Evolutionary conservation across 2,113 vertebrate genomes (phyloP).

Genomic region (Eclectus roratus): DNA sequence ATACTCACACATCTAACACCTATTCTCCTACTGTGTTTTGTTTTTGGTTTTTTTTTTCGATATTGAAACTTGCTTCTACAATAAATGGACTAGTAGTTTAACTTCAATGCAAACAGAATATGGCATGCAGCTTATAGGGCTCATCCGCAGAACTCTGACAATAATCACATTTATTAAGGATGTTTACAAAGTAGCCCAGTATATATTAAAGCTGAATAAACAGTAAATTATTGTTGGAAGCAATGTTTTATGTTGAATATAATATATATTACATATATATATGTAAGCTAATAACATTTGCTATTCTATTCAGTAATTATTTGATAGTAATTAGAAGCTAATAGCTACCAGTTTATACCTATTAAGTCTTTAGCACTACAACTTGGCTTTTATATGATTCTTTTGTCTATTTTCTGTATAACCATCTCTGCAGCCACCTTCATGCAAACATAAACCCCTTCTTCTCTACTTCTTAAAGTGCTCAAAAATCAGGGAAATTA

Average conservation of each 20-base stretch:
- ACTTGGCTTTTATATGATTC: slow-evolving; percentile 38
- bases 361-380: slow-evolving; percentile 30
- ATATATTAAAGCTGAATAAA: slow-evolving; percentile 4
- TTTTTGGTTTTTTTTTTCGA: not conserved
- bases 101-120: not conserved
- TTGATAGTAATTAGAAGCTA: slow-evolving; percentile 60
- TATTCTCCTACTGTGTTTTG: not conserved
- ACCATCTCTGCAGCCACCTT: not conserved
- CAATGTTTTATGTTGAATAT: slow-evolving; percentile 56
- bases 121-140: fast-evolving
- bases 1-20: not conserved
- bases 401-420: slow-evolving; percentile 34
- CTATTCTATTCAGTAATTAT: slow-evolving; percentile 65
- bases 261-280: slow-evolving; percentile 35
- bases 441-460: not conserved
- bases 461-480: not conserved
- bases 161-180: not conserved
- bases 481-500: not conserved
- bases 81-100: not conserved
- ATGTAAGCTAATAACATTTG: slow-evolving; percentile 52
- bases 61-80: not conserved
- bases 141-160: not conserved
- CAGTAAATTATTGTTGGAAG: slow-evolving; percentile 49
- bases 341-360: slow-evolving; percentile 52
- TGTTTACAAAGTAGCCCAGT: not conserved